Percentiles rank a stretch among this genome's conserved stretches.
Conservation (phyloP, 2,888 invertebrate species). For the Iphiclides podalirius region DNA sequence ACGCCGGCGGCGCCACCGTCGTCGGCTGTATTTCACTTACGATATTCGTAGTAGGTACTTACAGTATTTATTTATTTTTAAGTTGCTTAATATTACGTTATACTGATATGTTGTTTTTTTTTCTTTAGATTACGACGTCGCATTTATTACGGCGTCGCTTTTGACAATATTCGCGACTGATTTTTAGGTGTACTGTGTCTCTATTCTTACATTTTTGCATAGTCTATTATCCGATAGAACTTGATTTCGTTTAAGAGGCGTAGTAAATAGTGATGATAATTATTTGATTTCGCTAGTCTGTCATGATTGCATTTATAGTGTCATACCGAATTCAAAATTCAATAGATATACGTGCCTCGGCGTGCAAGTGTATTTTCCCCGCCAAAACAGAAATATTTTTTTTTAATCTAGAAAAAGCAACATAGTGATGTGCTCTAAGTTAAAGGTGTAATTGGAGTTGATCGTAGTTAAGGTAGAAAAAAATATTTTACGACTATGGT, state of each 20-base stretch:
- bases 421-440: slow-evolving; percentile 1
- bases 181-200: slow-evolving; percentile 34
- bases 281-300: slow-evolving; percentile 14
- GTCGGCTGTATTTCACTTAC: slow-evolving; percentile 27
- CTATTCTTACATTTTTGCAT: slow-evolving; percentile 10
- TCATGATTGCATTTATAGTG: slow-evolving; percentile 16
- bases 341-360: neutral
- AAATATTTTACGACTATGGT: slow-evolving; percentile 1
- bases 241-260: neutral
- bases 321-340: slow-evolving; percentile 7
- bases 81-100: slow-evolving; percentile 49
- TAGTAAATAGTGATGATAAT: neutral
- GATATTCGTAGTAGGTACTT: slow-evolving; percentile 61
- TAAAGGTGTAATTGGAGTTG: neutral
- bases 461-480: neutral
- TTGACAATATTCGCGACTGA: slow-evolving; percentile 57
- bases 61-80: slow-evolving; percentile 78
- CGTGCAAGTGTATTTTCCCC: neutral
- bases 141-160: slow-evolving; percentile 26
- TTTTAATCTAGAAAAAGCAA: neutral
- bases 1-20: slow-evolving; percentile 42
- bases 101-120: slow-evolving; percentile 40
- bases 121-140: slow-evolving; percentile 31
- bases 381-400: neutral
- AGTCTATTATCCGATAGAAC: slow-evolving; percentile 4